Evolutionary conservation across 2,888 invertebrate species (phyloP).

Genomic region (Eupithecia subumbrata): DNA sequence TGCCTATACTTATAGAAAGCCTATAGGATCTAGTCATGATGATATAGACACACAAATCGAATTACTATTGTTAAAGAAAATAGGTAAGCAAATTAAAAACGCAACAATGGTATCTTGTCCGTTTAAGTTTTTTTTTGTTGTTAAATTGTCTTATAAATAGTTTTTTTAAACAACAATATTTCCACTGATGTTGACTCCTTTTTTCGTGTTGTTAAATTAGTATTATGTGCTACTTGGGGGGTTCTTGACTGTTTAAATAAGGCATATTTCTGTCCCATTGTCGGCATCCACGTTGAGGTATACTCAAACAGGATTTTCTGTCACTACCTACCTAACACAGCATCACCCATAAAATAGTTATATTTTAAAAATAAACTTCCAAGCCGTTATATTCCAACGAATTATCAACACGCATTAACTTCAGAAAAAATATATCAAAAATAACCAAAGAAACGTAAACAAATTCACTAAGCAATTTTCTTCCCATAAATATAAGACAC

Average conservation of each 20-base stretch:
- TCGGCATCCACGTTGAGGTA: too few relatives aligned
- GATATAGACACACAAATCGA: neutral
- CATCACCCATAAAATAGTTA: too few relatives aligned
- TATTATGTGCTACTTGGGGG: too few relatives aligned
- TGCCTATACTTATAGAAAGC: neutral
- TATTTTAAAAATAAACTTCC: neutral
- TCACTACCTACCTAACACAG: too few relatives aligned
- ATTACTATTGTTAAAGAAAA: neutral
- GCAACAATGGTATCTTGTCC: neutral
- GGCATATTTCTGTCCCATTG: too few relatives aligned
- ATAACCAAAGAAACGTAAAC: slow-evolving; percentile 18
- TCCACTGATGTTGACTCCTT: too few relatives aligned
- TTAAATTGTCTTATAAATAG: neutral
- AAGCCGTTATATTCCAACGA: neutral
- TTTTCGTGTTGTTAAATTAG: too few relatives aligned
- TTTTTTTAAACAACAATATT: too few relatives aligned
- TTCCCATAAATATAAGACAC: slow-evolving; percentile 22
- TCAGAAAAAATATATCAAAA: slow-evolving; percentile 20
- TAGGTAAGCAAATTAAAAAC: neutral
- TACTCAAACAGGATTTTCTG: too few relatives aligned
- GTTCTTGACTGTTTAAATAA: too few relatives aligned
- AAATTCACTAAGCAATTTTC: slow-evolving; percentile 24
- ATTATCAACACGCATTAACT: slow-evolving; percentile 1
- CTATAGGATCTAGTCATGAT: neutral
- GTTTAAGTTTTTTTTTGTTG: neutral